phyloP scores from a whole-genome alignment of 2,797 vertebrate genomes.

The Megalops cyprinoides region DNA sequence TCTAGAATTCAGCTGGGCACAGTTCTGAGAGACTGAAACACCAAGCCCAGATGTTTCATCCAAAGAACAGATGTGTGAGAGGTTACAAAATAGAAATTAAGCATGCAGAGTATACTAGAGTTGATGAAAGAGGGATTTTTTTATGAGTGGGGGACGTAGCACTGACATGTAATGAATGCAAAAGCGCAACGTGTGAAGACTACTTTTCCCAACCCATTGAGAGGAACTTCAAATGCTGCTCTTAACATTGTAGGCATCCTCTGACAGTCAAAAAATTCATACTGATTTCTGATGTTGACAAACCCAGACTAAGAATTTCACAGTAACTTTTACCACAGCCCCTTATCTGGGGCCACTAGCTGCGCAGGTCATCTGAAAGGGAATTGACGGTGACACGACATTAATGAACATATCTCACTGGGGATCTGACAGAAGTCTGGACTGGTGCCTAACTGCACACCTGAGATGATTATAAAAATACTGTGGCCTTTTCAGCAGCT shows the following conservation, averaged over 20 bases:
- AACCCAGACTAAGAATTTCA: not conserved
- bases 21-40: not conserved
- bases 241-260: not conserved
- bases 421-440: no score
- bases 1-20: not conserved
- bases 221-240: not conserved
- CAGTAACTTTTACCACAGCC: not conserved
- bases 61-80: not conserved
- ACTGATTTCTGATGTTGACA: not conserved
- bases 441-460: no score
- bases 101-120: not conserved
- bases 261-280: not conserved
- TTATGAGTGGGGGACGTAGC: not conserved
- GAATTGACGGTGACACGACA: not conserved
- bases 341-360: not conserved
- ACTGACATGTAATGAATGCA: not conserved
- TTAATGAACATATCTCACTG: not conserved
- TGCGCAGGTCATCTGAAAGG: not conserved
- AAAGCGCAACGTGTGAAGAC: not conserved
- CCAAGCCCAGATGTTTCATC: conserved; percentile 16
- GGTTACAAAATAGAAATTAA: not conserved
- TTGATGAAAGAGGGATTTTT: not conserved
- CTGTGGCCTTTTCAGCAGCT: no score
- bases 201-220: not conserved
- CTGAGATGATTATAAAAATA: no score